Percentiles rank a stretch among this genome's conserved stretches.
These are phyloP conservation scores for Listrodromus nycthemerus DNA, from an alignment of 2,888 invertebrate genomes.

Conservation along the genomic window DNA sequence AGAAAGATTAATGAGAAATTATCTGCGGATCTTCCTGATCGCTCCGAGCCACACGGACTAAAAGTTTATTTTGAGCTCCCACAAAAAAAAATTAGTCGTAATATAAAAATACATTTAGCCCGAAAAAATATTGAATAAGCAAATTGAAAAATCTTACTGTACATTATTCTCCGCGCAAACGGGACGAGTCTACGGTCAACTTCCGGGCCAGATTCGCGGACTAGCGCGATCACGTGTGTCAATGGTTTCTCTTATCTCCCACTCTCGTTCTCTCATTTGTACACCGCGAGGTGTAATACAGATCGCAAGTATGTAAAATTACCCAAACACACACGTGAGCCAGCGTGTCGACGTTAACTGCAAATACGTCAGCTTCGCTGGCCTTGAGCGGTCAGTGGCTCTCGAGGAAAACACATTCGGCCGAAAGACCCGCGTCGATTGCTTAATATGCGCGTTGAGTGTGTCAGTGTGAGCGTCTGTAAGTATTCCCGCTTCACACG, in stretches of 20 bases:
- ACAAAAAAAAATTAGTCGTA: too few relatives aligned
- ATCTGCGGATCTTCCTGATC: too few relatives aligned
- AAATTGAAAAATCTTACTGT: slow-evolving; percentile 25
- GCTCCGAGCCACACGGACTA: too few relatives aligned
- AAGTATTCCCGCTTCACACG: neutral
- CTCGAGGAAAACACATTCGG: slow-evolving; percentile 46
- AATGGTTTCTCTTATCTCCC: slow-evolving; percentile 36
- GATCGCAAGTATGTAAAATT: slow-evolving; percentile 10
- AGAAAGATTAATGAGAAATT: too few relatives aligned
- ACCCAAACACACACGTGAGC: slow-evolving; percentile 5
- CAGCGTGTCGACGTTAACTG: neutral
- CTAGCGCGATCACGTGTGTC: slow-evolving; percentile 51
- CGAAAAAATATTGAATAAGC: slow-evolving; percentile 5
- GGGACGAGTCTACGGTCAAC: slow-evolving; percentile 34
- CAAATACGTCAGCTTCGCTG: slow-evolving; percentile 67
- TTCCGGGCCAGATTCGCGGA: slow-evolving; percentile 59
- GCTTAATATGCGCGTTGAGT: slow-evolving; percentile 62
- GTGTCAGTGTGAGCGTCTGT: slow-evolving; percentile 21
- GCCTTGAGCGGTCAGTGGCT: slow-evolving; percentile 81
- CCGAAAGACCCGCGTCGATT: slow-evolving; percentile 50
- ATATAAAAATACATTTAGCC: too few relatives aligned
- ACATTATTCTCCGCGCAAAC: slow-evolving; percentile 16
- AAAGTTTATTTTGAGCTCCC: too few relatives aligned
- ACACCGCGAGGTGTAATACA: slow-evolving; percentile 14
- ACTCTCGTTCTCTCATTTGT: slow-evolving; percentile 41